Conservation (phyloP, 2,797 vertebrate species). For the Ctenopoma kingsleyae region DNA sequence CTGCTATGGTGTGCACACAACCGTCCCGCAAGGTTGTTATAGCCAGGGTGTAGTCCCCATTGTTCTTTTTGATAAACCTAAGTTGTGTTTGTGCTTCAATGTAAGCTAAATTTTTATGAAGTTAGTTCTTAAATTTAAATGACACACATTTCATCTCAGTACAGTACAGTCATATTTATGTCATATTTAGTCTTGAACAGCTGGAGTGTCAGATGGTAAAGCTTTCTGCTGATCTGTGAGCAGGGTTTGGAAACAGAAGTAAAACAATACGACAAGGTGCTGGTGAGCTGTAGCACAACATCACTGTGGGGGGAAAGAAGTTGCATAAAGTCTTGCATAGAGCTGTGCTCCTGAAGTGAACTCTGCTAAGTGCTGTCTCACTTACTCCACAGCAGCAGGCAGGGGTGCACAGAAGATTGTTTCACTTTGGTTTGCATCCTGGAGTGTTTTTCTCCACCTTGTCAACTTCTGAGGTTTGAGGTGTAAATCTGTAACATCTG, state of each 20-base stretch:
- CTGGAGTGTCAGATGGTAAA: conserved; percentile 15
- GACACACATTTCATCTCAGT: conserved; percentile 1
- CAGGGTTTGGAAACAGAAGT: conserved; percentile 31
- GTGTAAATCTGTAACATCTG: conserved; percentile 1
- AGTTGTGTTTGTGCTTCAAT: too few relatives aligned
- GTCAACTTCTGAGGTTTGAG: neutral
- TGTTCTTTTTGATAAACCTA: too few relatives aligned
- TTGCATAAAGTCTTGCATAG: conserved; percentile 1
- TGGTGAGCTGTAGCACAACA: conserved; percentile 33
- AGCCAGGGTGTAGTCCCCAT: too few relatives aligned
- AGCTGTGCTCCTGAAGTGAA: conserved; percentile 36
- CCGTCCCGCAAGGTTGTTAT: too few relatives aligned
- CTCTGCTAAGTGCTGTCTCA: conserved; percentile 28
- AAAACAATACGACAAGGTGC: conserved; percentile 53
- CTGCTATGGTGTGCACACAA: too few relatives aligned
- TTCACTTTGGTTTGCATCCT: neutral
- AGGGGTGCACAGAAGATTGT: neutral
- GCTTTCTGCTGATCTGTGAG: conserved; percentile 27
- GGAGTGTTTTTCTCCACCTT: neutral
- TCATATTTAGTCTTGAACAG: conserved; percentile 37
- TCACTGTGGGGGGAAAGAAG: conserved; percentile 1
- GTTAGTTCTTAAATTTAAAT: conserved; percentile 4
- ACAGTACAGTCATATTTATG: neutral
- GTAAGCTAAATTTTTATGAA: neutral
- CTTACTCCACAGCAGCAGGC: conserved; percentile 8